These are phyloP conservation scores for Labia minor DNA, from an alignment of 2,888 invertebrate genomes.

Conservation along the genomic window DNA sequence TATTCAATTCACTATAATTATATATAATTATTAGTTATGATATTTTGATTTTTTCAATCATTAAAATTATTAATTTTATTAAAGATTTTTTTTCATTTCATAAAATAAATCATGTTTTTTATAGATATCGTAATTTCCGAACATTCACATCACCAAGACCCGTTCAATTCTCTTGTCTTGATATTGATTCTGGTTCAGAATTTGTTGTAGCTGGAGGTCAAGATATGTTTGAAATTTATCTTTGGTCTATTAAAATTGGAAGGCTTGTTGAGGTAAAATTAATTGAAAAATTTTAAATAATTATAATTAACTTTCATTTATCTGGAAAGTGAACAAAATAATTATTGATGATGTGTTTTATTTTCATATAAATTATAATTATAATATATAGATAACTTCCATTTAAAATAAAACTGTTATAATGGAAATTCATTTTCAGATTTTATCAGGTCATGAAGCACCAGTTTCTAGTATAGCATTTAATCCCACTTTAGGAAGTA, in stretches of 20 bases:
- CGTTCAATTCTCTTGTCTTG: constrained; percentile 83
- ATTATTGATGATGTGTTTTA: not conserved
- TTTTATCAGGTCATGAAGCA: constrained; percentile 85
- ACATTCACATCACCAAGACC: constrained; percentile 87
- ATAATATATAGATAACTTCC: too few relatives aligned
- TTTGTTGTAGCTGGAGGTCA: constrained; percentile 90
- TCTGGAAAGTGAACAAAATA: constrained; percentile 15
- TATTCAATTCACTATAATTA: not conserved
- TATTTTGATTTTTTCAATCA: constrained; percentile 17
- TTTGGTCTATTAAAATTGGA: constrained; percentile 94
- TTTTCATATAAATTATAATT: too few relatives aligned
- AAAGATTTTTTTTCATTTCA: too few relatives aligned
- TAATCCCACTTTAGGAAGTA: constrained; percentile 58
- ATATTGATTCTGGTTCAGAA: constrained; percentile 82
- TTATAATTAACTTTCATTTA: constrained; percentile 4
- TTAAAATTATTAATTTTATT: too few relatives aligned
- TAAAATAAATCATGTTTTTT: constrained; percentile 22
- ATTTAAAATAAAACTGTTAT: too few relatives aligned
- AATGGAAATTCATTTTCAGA: constrained; percentile 42
- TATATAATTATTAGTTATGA: constrained; percentile 6
- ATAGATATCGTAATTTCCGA: constrained; percentile 92
- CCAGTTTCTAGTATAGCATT: constrained; percentile 79
- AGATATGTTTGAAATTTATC: constrained; percentile 87
- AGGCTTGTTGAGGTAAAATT: constrained; percentile 67
- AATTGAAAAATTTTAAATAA: constrained; percentile 1